Evolutionary conservation across 2,113 vertebrate species (phyloP), one percentile per base, ranked within the genome.

Genomic region (Atherinomorus stipes): DNA sequence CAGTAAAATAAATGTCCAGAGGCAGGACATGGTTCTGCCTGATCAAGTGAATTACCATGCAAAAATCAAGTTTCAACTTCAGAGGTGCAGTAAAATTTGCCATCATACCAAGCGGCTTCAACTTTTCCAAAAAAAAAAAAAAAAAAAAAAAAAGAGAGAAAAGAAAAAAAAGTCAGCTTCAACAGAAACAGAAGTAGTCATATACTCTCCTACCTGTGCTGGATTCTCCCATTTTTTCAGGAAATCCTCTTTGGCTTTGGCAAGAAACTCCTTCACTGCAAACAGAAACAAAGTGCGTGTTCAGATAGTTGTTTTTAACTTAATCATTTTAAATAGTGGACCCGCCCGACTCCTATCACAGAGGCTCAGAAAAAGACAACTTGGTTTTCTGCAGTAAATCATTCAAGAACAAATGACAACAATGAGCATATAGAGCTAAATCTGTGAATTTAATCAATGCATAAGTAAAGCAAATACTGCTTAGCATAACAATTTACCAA

Each of bases 211-310:
- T 78, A 95, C 95, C 94, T 96, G 95, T 84, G 95, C 92, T 75
- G 96, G 96, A 84, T 91, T 96, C 91, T 98, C 96, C 96, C 97
- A 98, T 96, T 97, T 98, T 90, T 96, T 96, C 62, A 98, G 94
- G 83, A 98, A 97, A 85, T 98, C 96, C 93, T 97, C 96, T 94
- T 97, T 97, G 90, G 96, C 96, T 96, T 96, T 97, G 85, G 95
- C 96, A 91, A 98, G 94, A 93, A 97, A 97, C 91, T 98, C 97
- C 92, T 97, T 97, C 92, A 97, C 95, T 96, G 88, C 78, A 90
- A 89, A 65, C 10, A 85, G 28, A 75, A 64, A 83, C 18, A 86
- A 31, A 54, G 22, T 3, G 49, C 21, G 11, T 44, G 44, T 37
- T 62, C 12, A 57, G 16, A 21, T 2, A 49, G 22, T 34, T 6